Base-by-base conservation (phyloP, 2,888 invertebrate species). In the Ophion ventricosus region DNA sequence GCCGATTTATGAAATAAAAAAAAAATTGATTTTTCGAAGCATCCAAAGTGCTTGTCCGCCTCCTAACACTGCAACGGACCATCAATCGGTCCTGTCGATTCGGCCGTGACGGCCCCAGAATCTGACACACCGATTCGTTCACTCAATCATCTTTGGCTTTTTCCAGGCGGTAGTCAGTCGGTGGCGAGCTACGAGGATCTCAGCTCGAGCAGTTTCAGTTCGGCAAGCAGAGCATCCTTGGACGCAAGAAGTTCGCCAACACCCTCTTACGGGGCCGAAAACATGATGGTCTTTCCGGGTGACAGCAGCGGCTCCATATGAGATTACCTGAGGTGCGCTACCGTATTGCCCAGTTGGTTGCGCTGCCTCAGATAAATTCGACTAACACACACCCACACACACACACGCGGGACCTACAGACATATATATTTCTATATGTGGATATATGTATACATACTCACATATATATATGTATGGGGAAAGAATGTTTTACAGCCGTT, bases 171-270 rank as follows among this genome's bases (percentile, higher is more conserved):
- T 64, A 94, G 95, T 90, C 95, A 95, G 77, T 95, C 96, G 43
- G 95, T 95, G 88, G 96, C 94, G 29, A 94, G 93, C 85, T 93
- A 91, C 86, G 97, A 97, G 92, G 97, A 97, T 91, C 93, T 97
- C 72, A 97, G 97, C 92, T 96, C 97, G 54, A 97, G 97, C 93
- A 97, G 97, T 93, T 96, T 97, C 90, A 97, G 97, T 91, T 97
- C 97, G 0, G 96, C 96, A 14, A 97, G 97, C 89, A 95, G 97
- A 76, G 96, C 97, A 17, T 97, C 97, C 0, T 93, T 96, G 74
- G 96, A 96, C 90, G 95, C 96, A 8, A 95, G 96, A 67, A 95
- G 96, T 35, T 96, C 96, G 23, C 97, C 97, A 35, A 96, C 97
- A 2, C 96, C 97, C 35, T 97, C 96, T 88, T 96, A 96, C 92